Evolutionary conservation across 2,113 vertebrate genomes (phyloP).

Genomic region (Ciconia boyciana): DNA sequence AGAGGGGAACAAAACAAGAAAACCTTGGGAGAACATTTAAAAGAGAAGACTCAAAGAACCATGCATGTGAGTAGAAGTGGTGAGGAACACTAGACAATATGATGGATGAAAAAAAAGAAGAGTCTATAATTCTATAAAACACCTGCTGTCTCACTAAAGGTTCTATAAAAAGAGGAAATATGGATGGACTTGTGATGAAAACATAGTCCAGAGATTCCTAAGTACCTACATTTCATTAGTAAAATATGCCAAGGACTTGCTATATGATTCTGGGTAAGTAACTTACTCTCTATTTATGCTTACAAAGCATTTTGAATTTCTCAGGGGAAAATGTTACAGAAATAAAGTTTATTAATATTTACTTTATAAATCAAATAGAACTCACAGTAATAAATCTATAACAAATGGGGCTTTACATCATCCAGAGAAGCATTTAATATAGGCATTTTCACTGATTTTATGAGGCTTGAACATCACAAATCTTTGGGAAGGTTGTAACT

Average conservation of each 20-base stretch:
- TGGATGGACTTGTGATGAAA: not conserved
- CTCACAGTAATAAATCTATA: not conserved
- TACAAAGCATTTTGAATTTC: not conserved
- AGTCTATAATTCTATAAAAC: not conserved
- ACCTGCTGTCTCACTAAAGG: not conserved
- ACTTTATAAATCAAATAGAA: slow-evolving; percentile 5
- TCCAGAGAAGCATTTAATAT: not conserved
- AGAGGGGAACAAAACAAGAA: not conserved
- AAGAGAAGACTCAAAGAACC: not conserved
- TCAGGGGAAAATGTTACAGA: not conserved
- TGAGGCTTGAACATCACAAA: not conserved
- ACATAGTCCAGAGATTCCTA: not conserved
- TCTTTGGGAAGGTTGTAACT: not conserved
- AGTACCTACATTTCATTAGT: not conserved
- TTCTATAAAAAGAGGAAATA: not conserved
- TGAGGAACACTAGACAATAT: not conserved
- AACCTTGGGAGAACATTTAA: not conserved
- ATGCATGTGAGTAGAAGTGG: not conserved
- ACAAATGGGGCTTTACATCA: not conserved
- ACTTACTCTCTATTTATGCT: not conserved
- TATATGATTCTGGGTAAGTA: not conserved
- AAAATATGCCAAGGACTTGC: not conserved
- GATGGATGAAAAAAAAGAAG: not conserved
- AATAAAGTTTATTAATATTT: not conserved
- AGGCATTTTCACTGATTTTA: not conserved